phyloP scores from a whole-genome alignment of 2,797 vertebrate genomes.

The Valencia hispanica region DNA sequence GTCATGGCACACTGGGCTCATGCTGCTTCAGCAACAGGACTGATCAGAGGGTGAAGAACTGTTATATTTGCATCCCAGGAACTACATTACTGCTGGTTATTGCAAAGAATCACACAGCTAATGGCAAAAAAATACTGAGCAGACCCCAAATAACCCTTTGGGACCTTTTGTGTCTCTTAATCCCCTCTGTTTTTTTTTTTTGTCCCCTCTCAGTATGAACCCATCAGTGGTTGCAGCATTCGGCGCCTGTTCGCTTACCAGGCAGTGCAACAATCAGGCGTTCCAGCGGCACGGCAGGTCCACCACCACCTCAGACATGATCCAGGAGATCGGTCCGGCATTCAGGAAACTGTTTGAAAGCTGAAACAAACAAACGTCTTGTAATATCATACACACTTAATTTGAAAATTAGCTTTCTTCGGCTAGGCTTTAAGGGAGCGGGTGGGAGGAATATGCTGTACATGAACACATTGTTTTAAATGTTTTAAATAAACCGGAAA shows the following conservation, averaged over 20 bases:
- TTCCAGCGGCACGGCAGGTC: constrained; percentile 91
- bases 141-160: background rate
- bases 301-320: constrained; percentile 94
- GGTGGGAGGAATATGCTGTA: background rate
- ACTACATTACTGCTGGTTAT: background rate
- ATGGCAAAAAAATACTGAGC: background rate
- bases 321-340: constrained; percentile 90
- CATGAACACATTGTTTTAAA: constrained; percentile 22
- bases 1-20: constrained; percentile 94
- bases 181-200: background rate
- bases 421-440: constrained; percentile 6
- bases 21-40: constrained; percentile 81
- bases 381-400: constrained; percentile 16
- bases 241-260: constrained; percentile 91
- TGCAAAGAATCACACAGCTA: background rate
- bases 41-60: constrained; percentile 79
- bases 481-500: constrained; percentile 30
- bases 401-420: constrained; percentile 14
- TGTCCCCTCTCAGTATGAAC: constrained; percentile 80
- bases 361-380: constrained; percentile 69
- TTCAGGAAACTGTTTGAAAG: constrained; percentile 93
- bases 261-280: constrained; percentile 93
- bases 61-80: background rate
- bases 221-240: constrained; percentile 92
- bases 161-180: constrained; percentile 6